A percentile compares a stretch with the other conserved stretches of the same genome.
These are phyloP conservation scores for Oncorhynchus gorbuscha DNA, from an alignment of 2,113 vertebrate genomes.

Conservation along the genomic window DNA sequence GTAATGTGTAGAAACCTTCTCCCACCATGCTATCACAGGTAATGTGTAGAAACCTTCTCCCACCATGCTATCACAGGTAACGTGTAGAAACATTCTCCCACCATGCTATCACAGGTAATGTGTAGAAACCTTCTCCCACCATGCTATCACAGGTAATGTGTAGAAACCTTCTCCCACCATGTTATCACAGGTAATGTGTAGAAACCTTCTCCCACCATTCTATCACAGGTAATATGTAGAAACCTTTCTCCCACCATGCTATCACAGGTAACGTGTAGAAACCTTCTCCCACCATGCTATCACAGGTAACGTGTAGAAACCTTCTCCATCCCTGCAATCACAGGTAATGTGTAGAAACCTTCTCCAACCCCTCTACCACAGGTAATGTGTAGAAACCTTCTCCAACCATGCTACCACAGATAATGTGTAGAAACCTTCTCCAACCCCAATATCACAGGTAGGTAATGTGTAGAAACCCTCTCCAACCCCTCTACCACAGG, in stretches of 20 bases:
- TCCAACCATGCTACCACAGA: slow-evolving; percentile 77
- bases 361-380: slow-evolving; percentile 81
- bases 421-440: slow-evolving; percentile 87
- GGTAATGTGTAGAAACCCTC: slow-evolving; percentile 83
- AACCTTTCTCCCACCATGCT: slow-evolving; percentile 91
- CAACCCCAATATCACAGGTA: slow-evolving; percentile 70
- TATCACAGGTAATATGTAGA: slow-evolving; percentile 69
- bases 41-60: slow-evolving; percentile 88
- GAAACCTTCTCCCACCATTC: slow-evolving; percentile 93
- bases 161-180: too few relatives aligned
- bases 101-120: slow-evolving; percentile 56
- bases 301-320: slow-evolving; percentile 77
- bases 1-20: slow-evolving; percentile 85
- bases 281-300: slow-evolving; percentile 88
- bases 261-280: slow-evolving; percentile 71
- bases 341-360: slow-evolving; percentile 80
- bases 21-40: slow-evolving; percentile 75
- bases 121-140: slow-evolving; percentile 95
- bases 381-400: slow-evolving; percentile 83
- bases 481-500: slow-evolving; percentile 77
- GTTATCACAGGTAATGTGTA: slow-evolving; percentile 61
- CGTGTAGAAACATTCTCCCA: slow-evolving; percentile 92
- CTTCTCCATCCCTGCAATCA: slow-evolving; percentile 84
- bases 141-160: slow-evolving; percentile 37
- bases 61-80: slow-evolving; percentile 71